phyloP scores from a whole-genome alignment of 2,113 vertebrate species.

The Cyrtonyx montezumae region DNA sequence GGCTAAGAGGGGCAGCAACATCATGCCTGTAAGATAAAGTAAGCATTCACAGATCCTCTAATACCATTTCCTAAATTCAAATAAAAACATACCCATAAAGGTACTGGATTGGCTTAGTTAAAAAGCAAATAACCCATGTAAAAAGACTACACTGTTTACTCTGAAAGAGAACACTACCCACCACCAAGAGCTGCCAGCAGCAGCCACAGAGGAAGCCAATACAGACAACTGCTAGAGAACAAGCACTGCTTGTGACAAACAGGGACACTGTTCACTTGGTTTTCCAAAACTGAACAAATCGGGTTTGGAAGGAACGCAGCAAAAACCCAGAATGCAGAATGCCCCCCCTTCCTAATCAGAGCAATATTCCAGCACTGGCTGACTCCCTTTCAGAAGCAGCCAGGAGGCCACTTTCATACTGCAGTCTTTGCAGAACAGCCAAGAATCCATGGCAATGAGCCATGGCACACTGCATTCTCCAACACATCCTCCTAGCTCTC shows the following conservation, averaged over 20 bases:
- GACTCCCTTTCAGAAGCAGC: neutral
- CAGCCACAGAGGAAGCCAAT: slow-evolving; percentile 21
- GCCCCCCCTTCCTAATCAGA: neutral
- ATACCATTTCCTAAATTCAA: neutral
- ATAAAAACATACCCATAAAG: neutral
- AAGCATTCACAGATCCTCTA: neutral
- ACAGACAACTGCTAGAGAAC: neutral
- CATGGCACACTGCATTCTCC: neutral
- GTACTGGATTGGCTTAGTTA: neutral
- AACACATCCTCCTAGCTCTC: neutral
- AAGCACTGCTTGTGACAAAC: slow-evolving; percentile 55
- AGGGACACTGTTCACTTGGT: slow-evolving; percentile 27
- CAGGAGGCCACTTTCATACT: neutral
- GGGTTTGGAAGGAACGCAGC: slow-evolving; percentile 18
- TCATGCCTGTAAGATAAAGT: slow-evolving; percentile 82
- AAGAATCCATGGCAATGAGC: neutral
- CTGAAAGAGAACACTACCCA: neutral
- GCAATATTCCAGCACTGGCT: neutral
- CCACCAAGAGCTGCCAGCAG: slow-evolving; percentile 28
- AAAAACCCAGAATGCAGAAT: neutral
- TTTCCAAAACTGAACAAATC: slow-evolving; percentile 33
- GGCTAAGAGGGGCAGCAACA: slow-evolving; percentile 93
- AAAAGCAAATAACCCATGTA: neutral
- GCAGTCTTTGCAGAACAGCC: neutral
- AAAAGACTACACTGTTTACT: neutral